A percentile compares a stretch with the other conserved stretches of the same genome.
Evolutionary conservation across 2,888 invertebrate species (phyloP).

Genomic region (Agrochola lychnidis): DNA sequence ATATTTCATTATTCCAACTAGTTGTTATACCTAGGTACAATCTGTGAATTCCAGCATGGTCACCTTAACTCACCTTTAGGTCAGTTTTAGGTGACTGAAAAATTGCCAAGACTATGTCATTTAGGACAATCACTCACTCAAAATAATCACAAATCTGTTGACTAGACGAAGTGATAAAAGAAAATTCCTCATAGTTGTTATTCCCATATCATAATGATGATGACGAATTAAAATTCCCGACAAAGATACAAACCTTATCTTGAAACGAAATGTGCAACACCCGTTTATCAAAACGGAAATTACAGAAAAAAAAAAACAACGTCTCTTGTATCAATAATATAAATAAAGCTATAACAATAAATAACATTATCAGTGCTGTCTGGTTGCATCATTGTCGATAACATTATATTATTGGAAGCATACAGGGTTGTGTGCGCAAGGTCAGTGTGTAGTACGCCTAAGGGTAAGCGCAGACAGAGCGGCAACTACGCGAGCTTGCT

Average conservation of each 20-base stretch:
- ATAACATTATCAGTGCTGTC: slow-evolving; percentile 55
- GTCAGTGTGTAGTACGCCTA: slow-evolving; percentile 67
- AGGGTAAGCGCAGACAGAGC: background rate
- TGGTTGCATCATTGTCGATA: slow-evolving; percentile 69
- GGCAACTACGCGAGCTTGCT: background rate
- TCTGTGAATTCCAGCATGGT: background rate
- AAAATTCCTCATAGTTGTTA: background rate
- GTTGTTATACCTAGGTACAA: background rate
- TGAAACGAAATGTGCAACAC: slow-evolving; percentile 42
- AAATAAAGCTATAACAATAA: slow-evolving; percentile 63
- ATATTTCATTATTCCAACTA: background rate
- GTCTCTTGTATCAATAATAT: slow-evolving; percentile 31
- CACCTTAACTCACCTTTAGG: background rate
- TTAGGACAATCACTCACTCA: background rate
- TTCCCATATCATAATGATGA: background rate
- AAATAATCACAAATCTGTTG: slow-evolving; percentile 13
- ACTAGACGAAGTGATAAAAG: too few species aligned
- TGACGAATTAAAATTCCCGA: slow-evolving; percentile 24
- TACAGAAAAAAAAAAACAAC: slow-evolving; percentile 45
- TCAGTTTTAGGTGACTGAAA: background rate
- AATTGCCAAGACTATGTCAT: background rate
- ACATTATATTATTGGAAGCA: slow-evolving; percentile 56
- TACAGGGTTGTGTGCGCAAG: slow-evolving; percentile 67
- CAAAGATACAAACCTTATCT: slow-evolving; percentile 33
- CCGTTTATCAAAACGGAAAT: slow-evolving; percentile 53